Base-by-base conservation (phyloP, 2,113 vertebrate species). In the Sialia sialis region DNA sequence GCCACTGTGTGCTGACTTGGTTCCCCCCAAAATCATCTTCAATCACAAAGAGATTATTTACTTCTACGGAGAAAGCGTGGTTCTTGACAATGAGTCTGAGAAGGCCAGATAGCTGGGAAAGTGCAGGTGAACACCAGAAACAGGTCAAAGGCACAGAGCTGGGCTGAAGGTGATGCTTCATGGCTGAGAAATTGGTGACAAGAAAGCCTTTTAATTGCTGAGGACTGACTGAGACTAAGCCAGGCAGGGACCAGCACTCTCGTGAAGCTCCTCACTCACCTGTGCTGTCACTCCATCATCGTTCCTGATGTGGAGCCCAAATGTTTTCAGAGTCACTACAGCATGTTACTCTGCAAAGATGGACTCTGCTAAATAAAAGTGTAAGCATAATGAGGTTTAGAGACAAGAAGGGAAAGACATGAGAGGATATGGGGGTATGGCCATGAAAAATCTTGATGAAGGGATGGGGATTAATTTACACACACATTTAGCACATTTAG, bases 231-330 rank as follows among this genome's bases (percentile, higher is more conserved):
- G 60, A 22, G 4, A 51, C 20, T 41, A 55, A 32, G n/a, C 17
- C 13, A 11, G 26, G 8, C 17, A 62, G 21, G 43, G 51, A 81
- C 46, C 39, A 23, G 44, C 7, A 14, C 14, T 67, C 46, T 46
- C 0, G 0, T 54, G 39, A 60, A 46, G 29, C 23, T 92, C 27
- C 30, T 52, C 27, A 16, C 4, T 79, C 58, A 51, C 58, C 63
- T 44, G 0, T 30, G 26, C 26, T 92, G 16, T 86, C 72, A 43
- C 13, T 64, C 18, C 39, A 25, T 21, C 0, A 0, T 4, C 74
- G 29, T 34, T 89, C 64, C 74, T 74, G 34, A 74, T 0, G 0
- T 25, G 12, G 32, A 58, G 16, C 17, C 62, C 52, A 79, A 25
- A 25, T 44, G 22, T 55, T 82, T 77, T 78, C 81, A 32, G 26